Conservation (phyloP, 2,797 vertebrate species). For the Prionace glauca region DNA sequence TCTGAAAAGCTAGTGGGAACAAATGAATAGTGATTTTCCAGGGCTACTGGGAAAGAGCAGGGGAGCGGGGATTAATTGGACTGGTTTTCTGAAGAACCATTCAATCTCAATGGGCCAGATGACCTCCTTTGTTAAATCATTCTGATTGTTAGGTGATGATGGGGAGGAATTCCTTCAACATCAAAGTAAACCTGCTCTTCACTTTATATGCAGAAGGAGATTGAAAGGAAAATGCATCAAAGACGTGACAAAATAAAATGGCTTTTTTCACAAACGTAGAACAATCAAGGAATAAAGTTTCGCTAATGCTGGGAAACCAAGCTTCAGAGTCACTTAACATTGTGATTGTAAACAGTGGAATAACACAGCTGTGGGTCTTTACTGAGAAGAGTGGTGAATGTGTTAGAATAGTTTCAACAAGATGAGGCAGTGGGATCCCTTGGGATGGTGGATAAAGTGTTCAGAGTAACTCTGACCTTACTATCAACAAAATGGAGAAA, state of each 20-base stretch:
- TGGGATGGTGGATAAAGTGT: background rate
- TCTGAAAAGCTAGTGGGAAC: background rate
- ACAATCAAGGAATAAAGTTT: no score
- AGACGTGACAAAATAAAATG: background rate
- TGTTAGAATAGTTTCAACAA: background rate
- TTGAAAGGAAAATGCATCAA: background rate
- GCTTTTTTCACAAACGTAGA: background rate
- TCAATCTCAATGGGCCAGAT: background rate
- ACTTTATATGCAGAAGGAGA: background rate
- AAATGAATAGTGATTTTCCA: background rate
- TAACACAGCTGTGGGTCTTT: background rate
- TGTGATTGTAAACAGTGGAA: background rate
- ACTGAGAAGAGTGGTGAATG: background rate
- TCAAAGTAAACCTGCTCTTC: no score
- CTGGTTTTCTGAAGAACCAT: accelerated
- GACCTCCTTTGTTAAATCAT: background rate
- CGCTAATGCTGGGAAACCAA: background rate
- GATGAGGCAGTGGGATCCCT: background rate
- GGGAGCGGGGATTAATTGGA: background rate
- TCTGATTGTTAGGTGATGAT: background rate
- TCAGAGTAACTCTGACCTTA: background rate
- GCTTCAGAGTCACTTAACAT: background rate
- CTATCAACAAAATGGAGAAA: background rate
- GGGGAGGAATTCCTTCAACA: background rate
- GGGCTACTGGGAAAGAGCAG: background rate